Evolutionary conservation across 1,140 invertebrate species (phyloP).

Genomic region (Drosophila leontia): DNA sequence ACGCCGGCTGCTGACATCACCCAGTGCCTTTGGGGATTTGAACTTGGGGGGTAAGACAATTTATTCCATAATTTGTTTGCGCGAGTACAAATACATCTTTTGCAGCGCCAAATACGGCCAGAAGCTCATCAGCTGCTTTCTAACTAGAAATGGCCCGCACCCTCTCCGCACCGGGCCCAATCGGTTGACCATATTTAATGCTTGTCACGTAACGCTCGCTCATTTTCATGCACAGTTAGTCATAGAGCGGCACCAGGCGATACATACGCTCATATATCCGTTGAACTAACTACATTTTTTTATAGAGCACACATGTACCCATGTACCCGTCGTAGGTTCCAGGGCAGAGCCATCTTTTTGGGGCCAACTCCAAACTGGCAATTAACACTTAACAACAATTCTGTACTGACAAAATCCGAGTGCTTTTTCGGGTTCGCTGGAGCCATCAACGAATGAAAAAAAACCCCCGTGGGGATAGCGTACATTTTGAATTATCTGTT

Average conservation of each 20-base stretch:
- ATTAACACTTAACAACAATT: constrained; percentile 32
- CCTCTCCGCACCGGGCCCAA: neutral
- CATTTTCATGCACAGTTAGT: constrained; percentile 78
- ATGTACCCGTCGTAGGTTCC: neutral
- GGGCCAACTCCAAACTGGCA: constrained; percentile 30
- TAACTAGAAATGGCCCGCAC: constrained; percentile 38
- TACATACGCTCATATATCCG: constrained; percentile 25
- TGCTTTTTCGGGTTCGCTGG: constrained; percentile 44
- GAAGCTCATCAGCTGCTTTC: constrained; percentile 71
- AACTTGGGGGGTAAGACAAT: constrained; percentile 25
- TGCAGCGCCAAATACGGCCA: constrained; percentile 65
- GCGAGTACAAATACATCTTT: constrained; percentile 33
- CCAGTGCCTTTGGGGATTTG: constrained; percentile 12
- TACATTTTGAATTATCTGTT: constrained; percentile 45
- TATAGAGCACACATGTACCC: constrained; percentile 22
- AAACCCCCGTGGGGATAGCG: constrained; percentile 17
- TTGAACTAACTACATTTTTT: constrained; percentile 37
- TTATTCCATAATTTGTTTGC: constrained; percentile 47
- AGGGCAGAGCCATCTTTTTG: constrained; percentile 27
- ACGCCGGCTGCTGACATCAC: constrained; percentile 42
- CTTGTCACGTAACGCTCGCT: constrained; percentile 67
- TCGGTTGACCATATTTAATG: constrained; percentile 61
- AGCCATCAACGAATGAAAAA: constrained; percentile 23
- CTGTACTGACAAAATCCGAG: constrained; percentile 15
- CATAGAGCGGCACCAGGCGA: constrained; percentile 34